A percentile compares a stretch with the other conserved stretches of the same genome.
Evolutionary conservation across 2,113 vertebrate genomes (phyloP).

Genomic region (Polypterus bichir): DNA sequence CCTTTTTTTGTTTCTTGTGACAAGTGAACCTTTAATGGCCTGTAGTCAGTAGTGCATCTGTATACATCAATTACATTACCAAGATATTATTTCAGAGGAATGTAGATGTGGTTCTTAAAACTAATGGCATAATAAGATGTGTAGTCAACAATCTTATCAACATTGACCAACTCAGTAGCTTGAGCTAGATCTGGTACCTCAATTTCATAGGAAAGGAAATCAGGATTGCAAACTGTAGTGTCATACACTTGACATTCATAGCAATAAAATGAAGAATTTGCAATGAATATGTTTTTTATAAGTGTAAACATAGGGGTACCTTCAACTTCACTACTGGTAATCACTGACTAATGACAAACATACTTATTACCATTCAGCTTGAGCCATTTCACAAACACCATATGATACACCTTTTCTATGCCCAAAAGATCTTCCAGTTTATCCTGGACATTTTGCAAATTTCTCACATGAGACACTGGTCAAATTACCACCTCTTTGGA

Average conservation of each 20-base stretch:
- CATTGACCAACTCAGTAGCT: slow-evolving; percentile 3
- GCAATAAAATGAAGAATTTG: slow-evolving; percentile 1
- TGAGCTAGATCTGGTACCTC: not conserved
- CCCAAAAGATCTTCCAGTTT: no score
- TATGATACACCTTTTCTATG: no score
- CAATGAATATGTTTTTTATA: slow-evolving; percentile 2
- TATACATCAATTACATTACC: not conserved
- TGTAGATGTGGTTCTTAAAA: slow-evolving; percentile 1
- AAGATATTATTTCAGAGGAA: slow-evolving; percentile 1
- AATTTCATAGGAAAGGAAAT: slow-evolving; percentile 6
- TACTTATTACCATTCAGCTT: no score
- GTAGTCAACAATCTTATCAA: slow-evolving; percentile 2
- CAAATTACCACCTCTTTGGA: no score
- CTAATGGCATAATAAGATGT: slow-evolving; percentile 3
- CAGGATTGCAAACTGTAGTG: not conserved
- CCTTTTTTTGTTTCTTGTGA: no score
- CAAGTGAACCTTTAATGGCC: no score
- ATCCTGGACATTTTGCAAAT: no score
- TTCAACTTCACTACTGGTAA: slow-evolving; percentile 1
- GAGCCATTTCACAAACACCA: no score
- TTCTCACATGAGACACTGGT: no score
- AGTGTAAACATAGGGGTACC: not conserved
- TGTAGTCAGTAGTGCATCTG: no score
- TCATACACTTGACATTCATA: slow-evolving; percentile 4
- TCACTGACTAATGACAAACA: slow-evolving; percentile 1